Percentiles rank a stretch among this genome's conserved stretches.
These are phyloP conservation scores for Rhadinocentrus ornatus DNA, from an alignment of 2,797 vertebrate genomes.

Conservation along the genomic window DNA sequence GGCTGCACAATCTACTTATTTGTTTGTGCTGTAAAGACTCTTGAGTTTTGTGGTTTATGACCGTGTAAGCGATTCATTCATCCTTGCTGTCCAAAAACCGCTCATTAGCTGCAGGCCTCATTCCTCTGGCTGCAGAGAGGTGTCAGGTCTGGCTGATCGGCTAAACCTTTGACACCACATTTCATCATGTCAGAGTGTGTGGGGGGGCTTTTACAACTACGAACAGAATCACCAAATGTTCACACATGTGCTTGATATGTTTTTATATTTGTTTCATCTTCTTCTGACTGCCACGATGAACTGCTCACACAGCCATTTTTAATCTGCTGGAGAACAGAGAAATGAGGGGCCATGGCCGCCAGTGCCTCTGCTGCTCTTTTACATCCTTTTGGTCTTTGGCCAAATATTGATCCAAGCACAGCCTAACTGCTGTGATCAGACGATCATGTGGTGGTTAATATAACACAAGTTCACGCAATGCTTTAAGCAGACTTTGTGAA, in stretches of 20 bases:
- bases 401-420: conserved; percentile 65
- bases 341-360: conserved; percentile 39
- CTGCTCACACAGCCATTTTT: conserved; percentile 37
- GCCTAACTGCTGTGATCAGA: conserved; percentile 46
- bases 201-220: conserved; percentile 22
- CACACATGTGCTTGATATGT: not conserved
- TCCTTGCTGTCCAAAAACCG: conserved; percentile 59
- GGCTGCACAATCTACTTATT: conserved; percentile 73
- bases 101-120: conserved; percentile 76
- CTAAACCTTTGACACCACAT: conserved; percentile 33
- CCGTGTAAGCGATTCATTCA: conserved; percentile 53
- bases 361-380: conserved; percentile 30
- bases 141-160: conserved; percentile 50
- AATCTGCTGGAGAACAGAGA: conserved; percentile 41
- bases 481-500: not conserved
- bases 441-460: conserved; percentile 18
- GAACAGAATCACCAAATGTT: not conserved
- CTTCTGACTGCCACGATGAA: conserved; percentile 32
- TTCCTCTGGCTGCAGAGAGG: conserved; percentile 63
- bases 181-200: conserved; percentile 27
- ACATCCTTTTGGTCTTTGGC: conserved; percentile 24
- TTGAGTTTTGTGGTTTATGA: conserved; percentile 59
- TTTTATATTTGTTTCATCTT: conserved; percentile 1
- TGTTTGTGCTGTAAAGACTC: conserved; percentile 70
- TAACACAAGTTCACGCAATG: conserved; percentile 14